Base-by-base conservation (phyloP, 2,888 invertebrate species). In the Strigamia transsilvanica region DNA sequence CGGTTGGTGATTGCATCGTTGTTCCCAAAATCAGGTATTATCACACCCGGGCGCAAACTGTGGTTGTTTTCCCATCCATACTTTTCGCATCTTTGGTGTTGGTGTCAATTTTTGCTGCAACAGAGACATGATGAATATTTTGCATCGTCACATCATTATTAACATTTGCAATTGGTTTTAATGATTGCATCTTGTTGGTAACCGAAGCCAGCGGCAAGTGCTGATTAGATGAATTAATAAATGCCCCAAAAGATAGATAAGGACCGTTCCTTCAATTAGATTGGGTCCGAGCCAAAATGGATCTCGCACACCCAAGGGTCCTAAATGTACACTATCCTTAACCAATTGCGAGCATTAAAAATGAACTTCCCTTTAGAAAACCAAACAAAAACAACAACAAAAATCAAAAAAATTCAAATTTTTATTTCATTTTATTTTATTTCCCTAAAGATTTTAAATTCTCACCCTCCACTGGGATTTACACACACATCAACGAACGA, bases 221-320 rank as follows among this genome's bases (percentile, higher is more conserved):
- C 66, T 66, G 66, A 66, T 66, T 66, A 66, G 66, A 66, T 66
- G 66, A 66, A 66, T 66, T 66, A 66, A 66, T 66, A 66, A 66
- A 66, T 66, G 66, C 66, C 66, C 66, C 27, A 66, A 66, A 66
- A 66, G 66, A 66, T 23, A 66, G 66, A 66, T 66, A 66, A 66
- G 66, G 66, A 66, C 66, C 66, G 66, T 23, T 66, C 27, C 66
- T 66, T 66, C 66, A 66, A 66, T 66, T 66, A 66, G 66, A 66
- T 66, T 66, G 66, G 66, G 66, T 66, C 23, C 66, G 66, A 66
- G 66, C 66, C 66, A 66, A 66, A 66, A 66, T 66, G 27, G 66
- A 66, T 66, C 27, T 66, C 27, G 27, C 27, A 66, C 66, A 23
- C 66, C 12, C 66, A 10, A 6, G 66, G 66, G 66, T 27, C 21